Base-by-base conservation (phyloP, 2,797 vertebrate species). In the Sebastolobus altivelis region DNA sequence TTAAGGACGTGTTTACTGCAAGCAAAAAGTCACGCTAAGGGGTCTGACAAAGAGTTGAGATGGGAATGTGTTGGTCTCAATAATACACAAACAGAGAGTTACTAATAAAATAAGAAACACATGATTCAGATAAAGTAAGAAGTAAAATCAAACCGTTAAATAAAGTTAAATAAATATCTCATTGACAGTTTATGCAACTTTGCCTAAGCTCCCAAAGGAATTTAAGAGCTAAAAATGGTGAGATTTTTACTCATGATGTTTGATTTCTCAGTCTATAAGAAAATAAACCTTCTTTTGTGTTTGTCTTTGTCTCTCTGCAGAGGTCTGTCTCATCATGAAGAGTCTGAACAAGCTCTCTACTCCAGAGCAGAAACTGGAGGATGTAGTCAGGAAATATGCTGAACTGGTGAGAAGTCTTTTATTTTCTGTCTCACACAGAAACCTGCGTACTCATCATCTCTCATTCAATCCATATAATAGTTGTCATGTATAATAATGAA, bases 291-390 rank as follows among this genome's bases (percentile, higher is more conserved):
- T 0, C 12, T 18, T 5, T 16, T 18, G 35, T 71, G 27, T 27
- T 27, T 31, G 13, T 62, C 11, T 55, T 5, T 20, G 16, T 80
- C 8, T 62, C 2, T 27, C 11, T 13, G 0, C 97, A 95, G 98
- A 99, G 82, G 94, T 95, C 52, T 95, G 94, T 0, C 72, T 95
- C n/a, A 81, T 99, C 80, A 94, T 96, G 93, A 96, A 97, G 92
- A 97, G 91, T 79, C 90, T 99, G 91, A 96, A 93, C 71, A 95
- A 95, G 73, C 63, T 97, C 70, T 92, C 87, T 16, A 95, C 96
- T 20, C 90, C 97, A 8, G 97, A 98, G 83, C 95, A 98, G 79
- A 98, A 98, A 88, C 87, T 98, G 77, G 96, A 98, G 13, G 88
- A 95, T 29, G 86, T 99, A 85, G 90, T 97, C 81, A 96, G 95